phyloP scores from a whole-genome alignment of 1,140 invertebrate species.

The Leptinotarsa undecemlineata region DNA sequence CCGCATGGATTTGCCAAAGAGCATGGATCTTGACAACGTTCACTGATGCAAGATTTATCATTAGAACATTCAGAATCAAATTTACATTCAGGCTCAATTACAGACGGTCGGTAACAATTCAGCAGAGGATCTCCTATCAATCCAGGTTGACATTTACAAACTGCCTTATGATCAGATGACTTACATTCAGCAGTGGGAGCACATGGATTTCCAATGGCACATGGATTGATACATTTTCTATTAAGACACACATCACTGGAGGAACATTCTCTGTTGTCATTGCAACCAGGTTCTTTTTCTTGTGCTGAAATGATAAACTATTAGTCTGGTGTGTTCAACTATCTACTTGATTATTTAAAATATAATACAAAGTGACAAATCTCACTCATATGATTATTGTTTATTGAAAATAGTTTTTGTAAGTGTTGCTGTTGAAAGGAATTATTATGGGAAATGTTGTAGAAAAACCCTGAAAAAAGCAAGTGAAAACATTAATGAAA shows the following conservation, averaged over 20 bases:
- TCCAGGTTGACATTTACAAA: conserved; percentile 76
- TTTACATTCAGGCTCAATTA: conserved; percentile 66
- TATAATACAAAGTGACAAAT: too few relatives aligned
- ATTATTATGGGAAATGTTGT: background rate
- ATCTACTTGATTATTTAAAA: too few relatives aligned
- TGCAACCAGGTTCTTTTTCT: conserved; percentile 65
- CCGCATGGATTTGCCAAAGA: conserved; percentile 76
- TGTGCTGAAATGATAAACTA: conserved; percentile 39
- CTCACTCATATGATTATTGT: background rate
- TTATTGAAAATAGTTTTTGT: background rate
- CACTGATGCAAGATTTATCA: conserved; percentile 77
- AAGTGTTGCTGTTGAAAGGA: conserved; percentile 11
- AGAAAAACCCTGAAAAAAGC: conserved; percentile 4
- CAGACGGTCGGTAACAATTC: conserved; percentile 62
- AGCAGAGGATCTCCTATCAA: conserved; percentile 79
- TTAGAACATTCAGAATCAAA: conserved; percentile 73
- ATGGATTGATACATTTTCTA: conserved; percentile 76
- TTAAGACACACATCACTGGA: conserved; percentile 74
- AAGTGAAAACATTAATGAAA: background rate
- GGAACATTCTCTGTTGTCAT: conserved; percentile 71
- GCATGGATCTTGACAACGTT: conserved; percentile 80
- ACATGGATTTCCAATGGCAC: conserved; percentile 73
- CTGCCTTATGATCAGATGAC: conserved; percentile 73
- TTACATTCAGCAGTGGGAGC: conserved; percentile 78
- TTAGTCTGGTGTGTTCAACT: background rate